A percentile compares a stretch with the other conserved stretches of the same genome.
Conservation (phyloP, 2,888 invertebrate species). For the Eilema griseolum region DNA sequence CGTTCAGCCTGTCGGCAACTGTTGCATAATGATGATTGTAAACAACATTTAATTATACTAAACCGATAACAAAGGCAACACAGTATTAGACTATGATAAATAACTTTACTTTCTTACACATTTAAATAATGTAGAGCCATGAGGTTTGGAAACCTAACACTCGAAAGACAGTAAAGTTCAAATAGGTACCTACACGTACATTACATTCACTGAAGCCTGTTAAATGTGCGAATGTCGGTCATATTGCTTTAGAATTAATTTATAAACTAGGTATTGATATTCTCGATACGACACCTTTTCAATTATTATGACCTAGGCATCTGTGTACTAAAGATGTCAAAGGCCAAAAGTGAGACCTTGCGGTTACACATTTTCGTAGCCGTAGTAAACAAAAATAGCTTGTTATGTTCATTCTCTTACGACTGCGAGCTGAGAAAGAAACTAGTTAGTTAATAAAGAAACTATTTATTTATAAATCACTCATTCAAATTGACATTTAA, state of each 20-base stretch:
- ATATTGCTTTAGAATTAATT: neutral
- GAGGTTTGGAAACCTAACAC: neutral
- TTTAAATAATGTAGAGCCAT: neutral
- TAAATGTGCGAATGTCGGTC: neutral
- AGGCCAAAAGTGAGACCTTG: slow-evolving; percentile 7
- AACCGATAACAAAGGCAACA: slow-evolving; percentile 48
- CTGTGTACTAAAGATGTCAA: neutral
- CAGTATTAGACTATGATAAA: slow-evolving; percentile 26
- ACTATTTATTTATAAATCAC: neutral
- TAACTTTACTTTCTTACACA: neutral
- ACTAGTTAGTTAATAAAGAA: neutral
- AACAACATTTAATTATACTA: slow-evolving; percentile 65
- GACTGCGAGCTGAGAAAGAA: neutral
- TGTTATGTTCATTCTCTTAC: neutral
- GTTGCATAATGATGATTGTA: slow-evolving; percentile 68
- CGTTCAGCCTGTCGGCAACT: slow-evolving; percentile 42
- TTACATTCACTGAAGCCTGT: neutral
- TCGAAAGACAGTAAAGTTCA: neutral
- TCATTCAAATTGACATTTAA: neutral
- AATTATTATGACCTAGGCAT: neutral
- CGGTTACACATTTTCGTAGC: neutral
- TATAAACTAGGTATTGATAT: neutral
- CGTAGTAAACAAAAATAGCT: slow-evolving; percentile 1
- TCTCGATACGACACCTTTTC: neutral
- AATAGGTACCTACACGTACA: too few species aligned